Evolutionary conservation across 2,888 invertebrate genomes (phyloP), one percentile per base, ranked within the genome.

Genomic region (Abrostola tripartita): DNA sequence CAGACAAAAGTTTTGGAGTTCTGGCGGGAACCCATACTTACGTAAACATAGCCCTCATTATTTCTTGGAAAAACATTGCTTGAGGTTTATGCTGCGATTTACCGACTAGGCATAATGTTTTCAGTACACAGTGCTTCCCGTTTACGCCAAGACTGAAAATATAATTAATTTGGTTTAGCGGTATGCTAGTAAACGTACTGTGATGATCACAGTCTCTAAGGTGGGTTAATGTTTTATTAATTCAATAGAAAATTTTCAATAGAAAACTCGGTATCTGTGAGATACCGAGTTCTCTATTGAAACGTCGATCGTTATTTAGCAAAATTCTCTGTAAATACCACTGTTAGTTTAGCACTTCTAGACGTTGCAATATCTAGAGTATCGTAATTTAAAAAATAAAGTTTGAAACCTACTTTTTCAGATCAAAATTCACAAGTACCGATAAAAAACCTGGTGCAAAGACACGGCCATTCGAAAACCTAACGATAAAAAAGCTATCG

Each of bases 31-130:
- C 9, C 7, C 14, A 11, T 41, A 92, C 95, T 95, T 90, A 96
- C 97, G 96, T 96, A 87, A 97, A 97, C 61, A 96, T 92, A 10
- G 95, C 95, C 84, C 96, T 95, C 67, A 96, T 85, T 74, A 97
- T 95, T 91, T 97, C 97, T 71, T 96, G 95, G 74, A 96, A 88
- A 79, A 97, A 96, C 52, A 92, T 90, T 6, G 96, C 96, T 80
- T 95, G 95, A 54, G 92, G 86, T 44, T 81, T 79, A 51, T 89
- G 79, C 37, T 92, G 89, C 35, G 95, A 88, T 85, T 95, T 94
- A 38, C 95, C 95, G 6, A 96, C 95, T 71, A 95, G 92, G 84
- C 97, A 97, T 68, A 97, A 90, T n/a, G 96, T 95, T 87, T 96
- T 96, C 75, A 96, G 88, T 52, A 96, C 87, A 85, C 97, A 97